Conservation (phyloP, 2,113 vertebrate genomes). For the Euleptes europaea region DNA sequence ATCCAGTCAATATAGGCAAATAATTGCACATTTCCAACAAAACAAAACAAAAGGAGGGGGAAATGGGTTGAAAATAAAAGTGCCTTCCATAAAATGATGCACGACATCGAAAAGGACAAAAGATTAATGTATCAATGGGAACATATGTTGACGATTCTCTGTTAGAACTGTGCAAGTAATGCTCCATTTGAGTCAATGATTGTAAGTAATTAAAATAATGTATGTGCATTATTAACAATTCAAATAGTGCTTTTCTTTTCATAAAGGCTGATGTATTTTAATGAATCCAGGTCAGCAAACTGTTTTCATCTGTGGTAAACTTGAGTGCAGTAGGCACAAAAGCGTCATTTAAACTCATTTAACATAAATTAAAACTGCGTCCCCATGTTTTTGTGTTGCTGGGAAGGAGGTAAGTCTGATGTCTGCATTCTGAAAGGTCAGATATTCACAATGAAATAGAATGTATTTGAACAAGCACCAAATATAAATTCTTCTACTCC, state of each 20-base stretch:
- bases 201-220: conserved; percentile 4
- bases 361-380: conserved; percentile 2
- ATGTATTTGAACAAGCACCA: background rate
- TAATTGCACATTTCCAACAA: background rate
- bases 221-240: background rate
- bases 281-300: background rate
- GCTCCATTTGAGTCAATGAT: background rate
- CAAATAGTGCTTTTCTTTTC: background rate
- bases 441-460: background rate
- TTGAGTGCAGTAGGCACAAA: background rate
- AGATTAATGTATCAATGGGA: background rate
- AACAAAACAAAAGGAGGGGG: background rate
- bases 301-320: background rate
- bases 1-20: background rate
- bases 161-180: background rate
- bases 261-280: background rate
- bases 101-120: background rate
- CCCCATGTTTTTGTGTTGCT: background rate
- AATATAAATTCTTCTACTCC: background rate
- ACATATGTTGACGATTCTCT: background rate
- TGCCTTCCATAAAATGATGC: background rate
- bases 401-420: background rate
- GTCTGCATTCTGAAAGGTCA: background rate
- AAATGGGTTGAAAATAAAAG: background rate
- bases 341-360: background rate